These are phyloP conservation scores for Tetrapedia diversipes DNA, from an alignment of 2,888 invertebrate species.

Conservation along the genomic window DNA sequence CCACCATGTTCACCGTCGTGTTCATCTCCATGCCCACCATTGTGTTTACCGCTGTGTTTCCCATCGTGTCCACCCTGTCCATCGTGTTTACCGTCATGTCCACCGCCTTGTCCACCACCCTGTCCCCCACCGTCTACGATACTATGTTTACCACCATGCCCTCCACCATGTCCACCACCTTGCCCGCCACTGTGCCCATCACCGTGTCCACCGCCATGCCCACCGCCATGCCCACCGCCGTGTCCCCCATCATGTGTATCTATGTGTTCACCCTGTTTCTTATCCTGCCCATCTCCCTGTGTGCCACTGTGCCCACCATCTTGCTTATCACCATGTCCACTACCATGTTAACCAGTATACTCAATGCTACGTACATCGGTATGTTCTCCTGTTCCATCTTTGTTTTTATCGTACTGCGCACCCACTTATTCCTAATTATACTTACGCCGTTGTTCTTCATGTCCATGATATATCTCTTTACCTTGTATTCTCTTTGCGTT, in stretches of 20 bases:
- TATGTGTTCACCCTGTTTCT: slow-evolving; percentile 24
- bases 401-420: slow-evolving; percentile 74
- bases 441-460: background rate
- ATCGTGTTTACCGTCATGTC: slow-evolving; percentile 7
- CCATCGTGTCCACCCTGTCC: slow-evolving; percentile 9
- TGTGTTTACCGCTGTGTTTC: slow-evolving; percentile 6
- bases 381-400: slow-evolving; percentile 70
- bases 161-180: slow-evolving; percentile 14
- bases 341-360: slow-evolving; percentile 68
- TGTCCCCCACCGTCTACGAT: background rate
- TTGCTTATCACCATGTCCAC: slow-evolving; percentile 33
- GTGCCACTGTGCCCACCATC: slow-evolving; percentile 1
- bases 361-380: slow-evolving; percentile 22
- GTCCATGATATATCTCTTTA: background rate
- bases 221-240: slow-evolving; percentile 13
- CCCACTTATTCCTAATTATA: slow-evolving; percentile 33
- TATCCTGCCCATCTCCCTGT: slow-evolving; percentile 17
- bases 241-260: slow-evolving; percentile 23
- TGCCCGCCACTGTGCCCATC: slow-evolving; percentile 16
- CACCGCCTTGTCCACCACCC: slow-evolving; percentile 52
- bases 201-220: slow-evolving; percentile 9
- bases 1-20: slow-evolving; percentile 48
- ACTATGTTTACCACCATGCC: slow-evolving; percentile 22
- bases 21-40: slow-evolving; percentile 65
- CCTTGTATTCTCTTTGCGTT: background rate